Conservation (phyloP, 2,797 vertebrate species). For the Peromyscus nudipes region DNA sequence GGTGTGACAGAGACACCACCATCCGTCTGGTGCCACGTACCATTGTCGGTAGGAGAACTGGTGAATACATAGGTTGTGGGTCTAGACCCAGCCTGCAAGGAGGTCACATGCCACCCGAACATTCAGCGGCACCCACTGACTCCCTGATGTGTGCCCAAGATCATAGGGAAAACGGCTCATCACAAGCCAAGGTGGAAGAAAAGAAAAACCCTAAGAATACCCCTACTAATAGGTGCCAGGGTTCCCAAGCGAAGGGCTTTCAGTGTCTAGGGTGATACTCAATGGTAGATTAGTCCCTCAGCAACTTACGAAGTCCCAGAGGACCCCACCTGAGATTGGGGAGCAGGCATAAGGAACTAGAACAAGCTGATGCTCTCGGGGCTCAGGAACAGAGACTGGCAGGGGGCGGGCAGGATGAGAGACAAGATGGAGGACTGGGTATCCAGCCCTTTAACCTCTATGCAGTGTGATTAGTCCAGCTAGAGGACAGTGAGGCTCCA, state of each 20-base stretch:
- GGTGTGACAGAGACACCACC: not conserved
- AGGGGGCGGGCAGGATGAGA: not conserved
- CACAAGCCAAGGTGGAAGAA: too few species aligned
- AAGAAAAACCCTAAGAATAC: not conserved
- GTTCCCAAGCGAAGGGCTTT: not conserved
- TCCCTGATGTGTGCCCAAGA: not conserved
- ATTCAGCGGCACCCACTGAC: not conserved
- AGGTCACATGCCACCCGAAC: accelerated
- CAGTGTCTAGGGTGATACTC: not conserved
- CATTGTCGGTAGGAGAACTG: not conserved
- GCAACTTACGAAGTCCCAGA: not conserved
- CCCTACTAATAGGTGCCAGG: not conserved
- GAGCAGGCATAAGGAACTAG: not conserved
- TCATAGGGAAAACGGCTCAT: too few species aligned
- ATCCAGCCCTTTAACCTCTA: not conserved
- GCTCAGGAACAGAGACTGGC: not conserved
- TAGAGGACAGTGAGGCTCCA: not conserved
- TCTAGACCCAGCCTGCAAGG: accelerated
- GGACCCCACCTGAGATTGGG: not conserved
- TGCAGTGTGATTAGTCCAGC: not conserved
- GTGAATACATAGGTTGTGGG: not conserved
- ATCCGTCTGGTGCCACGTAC: not conserved
- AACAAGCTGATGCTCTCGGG: not conserved
- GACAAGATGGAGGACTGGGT: too few species aligned
- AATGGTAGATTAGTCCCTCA: not conserved